Conservation (phyloP, 2,888 invertebrate genomes). For the Subacronicta megacephala region DNA sequence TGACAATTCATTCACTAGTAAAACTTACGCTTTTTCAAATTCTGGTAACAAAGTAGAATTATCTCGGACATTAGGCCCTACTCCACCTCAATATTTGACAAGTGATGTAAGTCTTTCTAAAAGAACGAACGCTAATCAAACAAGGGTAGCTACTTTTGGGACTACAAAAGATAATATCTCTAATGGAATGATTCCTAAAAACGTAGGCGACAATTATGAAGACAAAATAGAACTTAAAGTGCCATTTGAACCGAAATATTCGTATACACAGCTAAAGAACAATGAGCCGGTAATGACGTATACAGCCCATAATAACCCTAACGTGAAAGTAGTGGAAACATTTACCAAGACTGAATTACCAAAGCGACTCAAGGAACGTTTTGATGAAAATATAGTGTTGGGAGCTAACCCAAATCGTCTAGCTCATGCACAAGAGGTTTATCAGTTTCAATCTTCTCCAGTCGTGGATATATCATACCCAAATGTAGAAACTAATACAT, state of each 20-base stretch:
- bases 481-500: slow-evolving; percentile 1
- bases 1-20: not conserved
- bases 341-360: slow-evolving; percentile 52
- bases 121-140: slow-evolving; percentile 10
- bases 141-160: not conserved
- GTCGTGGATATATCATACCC: slow-evolving; percentile 15
- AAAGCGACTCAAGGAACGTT: slow-evolving; percentile 48
- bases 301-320: slow-evolving; percentile 52
- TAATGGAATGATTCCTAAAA: slow-evolving; percentile 8
- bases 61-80: slow-evolving; percentile 12
- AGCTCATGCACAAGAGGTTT: not conserved
- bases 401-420: slow-evolving; percentile 9
- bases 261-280: slow-evolving; percentile 59
- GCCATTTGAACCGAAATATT: slow-evolving; percentile 55
- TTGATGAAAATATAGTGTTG: slow-evolving; percentile 46
- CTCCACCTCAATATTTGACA: slow-evolving; percentile 24
- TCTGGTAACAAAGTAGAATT: slow-evolving; percentile 12
- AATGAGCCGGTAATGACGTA: slow-evolving; percentile 57
- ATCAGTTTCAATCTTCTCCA: slow-evolving; percentile 7
- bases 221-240: slow-evolving; percentile 17
- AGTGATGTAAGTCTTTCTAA: not conserved
- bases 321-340: slow-evolving; percentile 58
- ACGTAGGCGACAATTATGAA: slow-evolving; percentile 12
- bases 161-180: slow-evolving; percentile 14
- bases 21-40: slow-evolving; percentile 2